Evolutionary conservation across 2,888 invertebrate genomes (phyloP).

Genomic region (Vannuccia rotundouncinata): DNA sequence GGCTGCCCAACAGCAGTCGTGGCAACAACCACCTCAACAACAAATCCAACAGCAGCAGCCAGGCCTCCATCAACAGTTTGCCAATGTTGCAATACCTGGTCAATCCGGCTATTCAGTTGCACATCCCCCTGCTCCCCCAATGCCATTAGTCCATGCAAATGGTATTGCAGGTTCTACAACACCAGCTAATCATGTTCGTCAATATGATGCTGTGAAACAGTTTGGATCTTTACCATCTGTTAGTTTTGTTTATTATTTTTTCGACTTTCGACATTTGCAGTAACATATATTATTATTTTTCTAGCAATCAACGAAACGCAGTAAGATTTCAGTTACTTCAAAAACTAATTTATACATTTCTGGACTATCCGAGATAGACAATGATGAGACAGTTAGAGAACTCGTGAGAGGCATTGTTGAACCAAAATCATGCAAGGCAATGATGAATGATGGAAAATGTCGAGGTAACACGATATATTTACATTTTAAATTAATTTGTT

Average conservation of each 20-base stretch:
- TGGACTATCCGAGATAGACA: slow-evolving; percentile 30
- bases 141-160: not conserved
- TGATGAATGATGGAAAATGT: slow-evolving; percentile 37
- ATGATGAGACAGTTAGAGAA: slow-evolving; percentile 29
- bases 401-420: slow-evolving; percentile 30
- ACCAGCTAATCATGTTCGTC: not conserved
- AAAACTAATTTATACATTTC: slow-evolving; percentile 37
- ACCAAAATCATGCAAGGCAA: slow-evolving; percentile 37
- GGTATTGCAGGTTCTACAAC: not conserved
- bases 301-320: slow-evolving; percentile 1
- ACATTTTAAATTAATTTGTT: too few species aligned
- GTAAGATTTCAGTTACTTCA: slow-evolving; percentile 30
- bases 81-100: not conserved
- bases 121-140: not conserved
- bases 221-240: not conserved
- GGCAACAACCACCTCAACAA: not conserved
- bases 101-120: not conserved
- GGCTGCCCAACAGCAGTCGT: not conserved
- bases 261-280: not conserved
- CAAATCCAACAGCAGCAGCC: not conserved
- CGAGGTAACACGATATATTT: not conserved
- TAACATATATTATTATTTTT: not conserved
- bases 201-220: not conserved
- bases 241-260: too few species aligned
- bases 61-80: not conserved